Evolutionary conservation across 2,113 vertebrate genomes (phyloP), one percentile per base, ranked within the genome.

Genomic region (Pangasianodon hypophthalmus): DNA sequence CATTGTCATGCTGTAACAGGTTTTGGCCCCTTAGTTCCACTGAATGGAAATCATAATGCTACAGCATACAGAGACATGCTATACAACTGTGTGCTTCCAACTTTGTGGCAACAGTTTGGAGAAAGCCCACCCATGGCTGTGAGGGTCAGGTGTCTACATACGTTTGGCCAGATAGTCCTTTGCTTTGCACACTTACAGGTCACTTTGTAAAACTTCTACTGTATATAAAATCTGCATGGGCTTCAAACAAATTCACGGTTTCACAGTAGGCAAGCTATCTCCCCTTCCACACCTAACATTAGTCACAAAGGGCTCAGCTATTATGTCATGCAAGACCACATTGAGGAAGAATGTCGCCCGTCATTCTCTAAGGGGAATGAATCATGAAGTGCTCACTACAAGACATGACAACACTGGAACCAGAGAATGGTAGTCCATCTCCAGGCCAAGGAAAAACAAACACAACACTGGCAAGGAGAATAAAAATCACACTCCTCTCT

Each of bases 401-500:
- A 52, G 69, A 89, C 88, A 86, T 64, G 56, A 67, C 56, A 89
- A 50, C 83, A 64, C 46, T 41, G n/a, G 56, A 89, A 11, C 21
- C 37, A 60, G 67, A 75, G 44, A 82, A 26, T 86, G 71, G 46
- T 82, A 50, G 52, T 48, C 80, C 37, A 79, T 85, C 88, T 87
- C 41, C 81, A 85, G 85, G 41, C 67, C 54, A 84, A 37, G 54
- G 62, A 3, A 37, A 83, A 87, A 90, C 79, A 89, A 67, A 7
- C 21, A 67, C 32, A 52, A 71, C 13, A 69, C 62, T 44, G 21
- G 75, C 18, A 44, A 54, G 67, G 37, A 85, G 26, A 54, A 90
- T 37, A 79, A 18, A 89, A 52, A 62, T 5, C 24, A 77, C 88
- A 91, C 91, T 91, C 84, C 44, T 62, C 90, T 79, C 79, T 26